phyloP scores from a whole-genome alignment of 2,888 invertebrate species.

The Hartigia nigra region DNA sequence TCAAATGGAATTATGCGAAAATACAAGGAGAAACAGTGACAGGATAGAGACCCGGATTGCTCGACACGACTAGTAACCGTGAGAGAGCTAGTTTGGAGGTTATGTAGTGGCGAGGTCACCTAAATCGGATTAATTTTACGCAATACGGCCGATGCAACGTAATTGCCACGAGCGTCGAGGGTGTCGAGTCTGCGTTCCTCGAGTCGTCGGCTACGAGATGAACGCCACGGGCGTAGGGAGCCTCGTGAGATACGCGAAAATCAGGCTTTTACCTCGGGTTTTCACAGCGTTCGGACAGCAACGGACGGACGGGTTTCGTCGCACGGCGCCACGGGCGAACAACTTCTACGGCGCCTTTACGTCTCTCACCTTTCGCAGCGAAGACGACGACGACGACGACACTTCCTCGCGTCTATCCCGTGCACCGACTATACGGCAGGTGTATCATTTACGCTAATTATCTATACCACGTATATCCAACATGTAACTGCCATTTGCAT shows the following conservation, averaged over 20 bases:
- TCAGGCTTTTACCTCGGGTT: slow-evolving; percentile 53
- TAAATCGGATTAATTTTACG: slow-evolving; percentile 65
- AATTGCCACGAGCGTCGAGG: slow-evolving; percentile 42
- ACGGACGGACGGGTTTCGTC: slow-evolving; percentile 44
- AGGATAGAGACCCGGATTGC: background rate
- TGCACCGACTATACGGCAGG: slow-evolving; percentile 55
- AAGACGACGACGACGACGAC: background rate
- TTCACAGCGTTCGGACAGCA: slow-evolving; percentile 44
- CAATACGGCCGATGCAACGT: slow-evolving; percentile 54
- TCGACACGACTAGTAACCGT: background rate
- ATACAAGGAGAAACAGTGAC: background rate
- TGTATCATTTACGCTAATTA: slow-evolving; percentile 42
- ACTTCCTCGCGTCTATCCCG: slow-evolving; percentile 45
- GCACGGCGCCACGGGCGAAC: slow-evolving; percentile 50
- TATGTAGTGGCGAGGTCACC: slow-evolving; percentile 60
- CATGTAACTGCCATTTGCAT: background rate
- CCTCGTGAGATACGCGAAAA: slow-evolving; percentile 48
- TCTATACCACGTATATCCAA: background rate
- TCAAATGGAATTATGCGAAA: background rate
- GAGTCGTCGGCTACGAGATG: slow-evolving; percentile 36
- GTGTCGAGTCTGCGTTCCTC: slow-evolving; percentile 30
- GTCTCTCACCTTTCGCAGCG: slow-evolving; percentile 28
- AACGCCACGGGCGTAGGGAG: slow-evolving; percentile 48
- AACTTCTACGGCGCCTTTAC: slow-evolving; percentile 43
- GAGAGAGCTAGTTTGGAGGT: slow-evolving; percentile 38